Conservation (phyloP, 2,888 invertebrate genomes). For the Morinoia aosen region DNA sequence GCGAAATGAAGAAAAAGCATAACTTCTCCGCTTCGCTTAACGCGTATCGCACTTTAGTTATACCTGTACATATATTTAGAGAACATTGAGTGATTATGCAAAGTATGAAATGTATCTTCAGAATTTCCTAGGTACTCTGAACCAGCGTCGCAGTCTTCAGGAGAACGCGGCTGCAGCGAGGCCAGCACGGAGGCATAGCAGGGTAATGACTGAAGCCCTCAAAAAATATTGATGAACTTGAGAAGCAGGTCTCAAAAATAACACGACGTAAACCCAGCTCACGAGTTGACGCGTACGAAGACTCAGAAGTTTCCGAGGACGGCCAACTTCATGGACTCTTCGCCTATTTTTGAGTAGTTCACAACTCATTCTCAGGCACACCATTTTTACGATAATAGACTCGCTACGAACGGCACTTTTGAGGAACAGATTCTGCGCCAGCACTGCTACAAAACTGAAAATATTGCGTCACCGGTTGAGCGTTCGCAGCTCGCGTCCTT, state of each 20-base stretch:
- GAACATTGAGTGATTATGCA: not conserved
- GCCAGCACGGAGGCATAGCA: not conserved
- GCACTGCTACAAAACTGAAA: constrained; percentile 4
- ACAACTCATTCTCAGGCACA: not conserved
- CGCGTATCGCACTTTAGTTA: not conserved
- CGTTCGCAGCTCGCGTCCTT: not conserved
- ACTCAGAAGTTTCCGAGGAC: constrained; percentile 44
- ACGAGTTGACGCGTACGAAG: constrained; percentile 40
- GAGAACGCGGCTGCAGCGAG: not conserved
- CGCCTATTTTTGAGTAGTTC: constrained; percentile 45
- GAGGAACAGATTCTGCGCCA: not conserved
- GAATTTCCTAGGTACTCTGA: not conserved
- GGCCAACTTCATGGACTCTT: constrained; percentile 39
- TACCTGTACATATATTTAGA: not conserved
- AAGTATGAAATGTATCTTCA: not conserved
- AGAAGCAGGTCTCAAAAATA: constrained; percentile 43
- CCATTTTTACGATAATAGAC: constrained; percentile 29
- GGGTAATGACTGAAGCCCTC: constrained; percentile 44
- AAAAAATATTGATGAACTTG: constrained; percentile 53
- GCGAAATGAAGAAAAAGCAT: not conserved
- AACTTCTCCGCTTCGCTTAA: not conserved
- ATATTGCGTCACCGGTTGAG: not conserved
- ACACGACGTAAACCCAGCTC: constrained; percentile 45
- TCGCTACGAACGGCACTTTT: constrained; percentile 14
- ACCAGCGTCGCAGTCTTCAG: not conserved